Evolutionary conservation across 2,888 invertebrate species (phyloP).

Genomic region (Agelastica alni): DNA sequence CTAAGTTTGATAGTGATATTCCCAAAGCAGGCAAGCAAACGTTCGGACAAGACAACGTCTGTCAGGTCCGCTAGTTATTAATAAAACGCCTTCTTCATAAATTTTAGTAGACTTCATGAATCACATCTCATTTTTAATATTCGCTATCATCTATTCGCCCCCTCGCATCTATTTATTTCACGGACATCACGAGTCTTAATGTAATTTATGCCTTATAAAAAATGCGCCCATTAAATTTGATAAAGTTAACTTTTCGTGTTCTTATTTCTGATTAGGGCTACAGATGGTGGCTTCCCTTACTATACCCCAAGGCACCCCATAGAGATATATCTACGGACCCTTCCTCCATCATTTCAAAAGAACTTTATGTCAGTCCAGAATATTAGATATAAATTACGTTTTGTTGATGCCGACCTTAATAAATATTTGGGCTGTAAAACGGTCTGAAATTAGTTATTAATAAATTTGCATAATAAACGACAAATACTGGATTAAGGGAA

Average conservation of each 20-base stretch:
- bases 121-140: conserved; percentile 2
- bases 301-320: conserved; percentile 23
- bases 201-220: conserved; percentile 14
- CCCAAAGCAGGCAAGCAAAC: too few relatives aligned
- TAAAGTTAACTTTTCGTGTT: conserved; percentile 22
- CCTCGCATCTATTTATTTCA: conserved; percentile 8
- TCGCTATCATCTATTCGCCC: background rate
- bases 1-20: too few relatives aligned
- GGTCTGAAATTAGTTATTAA: conserved; percentile 29
- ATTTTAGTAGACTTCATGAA: conserved; percentile 1
- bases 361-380: conserved; percentile 11
- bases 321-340: conserved; percentile 10
- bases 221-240: conserved; percentile 21
- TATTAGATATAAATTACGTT: conserved; percentile 25
- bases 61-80: background rate
- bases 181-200: conserved; percentile 9
- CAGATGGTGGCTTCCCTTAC: conserved; percentile 25
- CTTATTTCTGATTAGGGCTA: conserved; percentile 23
- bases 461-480: conserved; percentile 27
- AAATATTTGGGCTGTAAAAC: conserved; percentile 20
- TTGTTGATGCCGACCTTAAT: conserved; percentile 26
- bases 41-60: too few relatives aligned
- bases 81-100: background rate
- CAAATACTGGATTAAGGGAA: too few relatives aligned
- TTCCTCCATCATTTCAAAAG: conserved; percentile 15